Evolutionary conservation across 2,797 vertebrate genomes (phyloP), one percentile per base, ranked within the genome.

Genomic region (Pelobates cultripes): DNA sequence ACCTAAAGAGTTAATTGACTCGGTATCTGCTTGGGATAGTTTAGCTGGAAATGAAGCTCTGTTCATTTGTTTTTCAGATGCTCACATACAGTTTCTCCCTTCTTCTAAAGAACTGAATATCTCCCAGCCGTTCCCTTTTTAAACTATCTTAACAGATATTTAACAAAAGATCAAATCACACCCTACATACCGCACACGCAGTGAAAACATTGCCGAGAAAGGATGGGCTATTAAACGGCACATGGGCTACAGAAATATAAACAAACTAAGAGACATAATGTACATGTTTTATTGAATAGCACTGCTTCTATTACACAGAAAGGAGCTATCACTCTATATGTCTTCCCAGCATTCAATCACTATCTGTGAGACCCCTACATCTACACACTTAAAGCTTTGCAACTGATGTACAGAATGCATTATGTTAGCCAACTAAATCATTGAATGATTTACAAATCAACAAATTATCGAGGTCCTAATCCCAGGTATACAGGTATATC

Each of bases 21-120:
- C 6, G 10, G 64, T 67, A 67, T 51, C 60, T 73, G 41, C 71
- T 60, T 64, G 42, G n/a, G 68, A 45, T 13, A 75, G 51, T 41
- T 80, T 66, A 57, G 43, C 12, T 45, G 64, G 79, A 75, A 60
- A 80, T 28, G 60, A 73, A 75, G 69, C 73, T 63, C 41, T 44
- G 57, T 60, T 80, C 61, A 75, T 75, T 80, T 75, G n/a, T 70
- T 80, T 80, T 70, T 74, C 79, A 75, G 72, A 80, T 75, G 79
- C 51, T 69, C 3, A 9, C 7, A 42, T 68, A 42, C 3, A 9
- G 40, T 66, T 69, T 40, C 4, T 71, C 17, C 60, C 41, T 45
- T 47, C 73, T 76, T 42, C 55, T 64, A 66, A 64, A 64, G 12
- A 75, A 66, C 55, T 64, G 47, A 64, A 64, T 17, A 75, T 47